Conservation (phyloP, 1,140 invertebrate genomes). For the Lordiphosa clarofinis region DNA sequence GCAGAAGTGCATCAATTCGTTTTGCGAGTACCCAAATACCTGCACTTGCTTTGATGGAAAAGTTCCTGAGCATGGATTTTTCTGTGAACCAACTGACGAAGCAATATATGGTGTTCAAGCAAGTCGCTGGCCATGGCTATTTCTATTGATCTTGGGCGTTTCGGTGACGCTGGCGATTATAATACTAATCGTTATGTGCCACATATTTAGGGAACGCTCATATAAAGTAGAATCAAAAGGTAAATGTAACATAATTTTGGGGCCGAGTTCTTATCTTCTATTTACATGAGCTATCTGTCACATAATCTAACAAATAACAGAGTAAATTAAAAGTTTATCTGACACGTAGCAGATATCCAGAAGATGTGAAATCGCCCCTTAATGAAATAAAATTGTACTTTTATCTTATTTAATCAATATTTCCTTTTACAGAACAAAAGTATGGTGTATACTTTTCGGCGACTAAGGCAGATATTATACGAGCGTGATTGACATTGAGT, state of each 20-base stretch:
- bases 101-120: not conserved
- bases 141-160: conserved; percentile 15
- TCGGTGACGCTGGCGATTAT: conserved; percentile 20
- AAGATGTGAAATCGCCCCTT: too few species aligned
- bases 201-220: conserved; percentile 15
- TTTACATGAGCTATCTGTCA: too few species aligned
- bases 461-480: conserved; percentile 46
- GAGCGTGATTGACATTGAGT: conserved; percentile 13
- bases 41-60: conserved; percentile 39
- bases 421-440: conserved; percentile 32
- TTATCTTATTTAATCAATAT: not conserved
- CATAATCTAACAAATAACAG: too few species aligned
- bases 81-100: conserved; percentile 4
- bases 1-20: conserved; percentile 34
- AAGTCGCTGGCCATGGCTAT: conserved; percentile 12
- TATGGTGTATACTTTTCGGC: conserved; percentile 46
- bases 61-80: conserved; percentile 8
- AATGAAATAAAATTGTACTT: not conserved
- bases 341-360: too few species aligned
- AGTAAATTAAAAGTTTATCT: too few species aligned
- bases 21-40: conserved; percentile 29
- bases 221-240: conserved; percentile 46
- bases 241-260: conserved; percentile 4
- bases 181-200: conserved; percentile 30
- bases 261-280: too few species aligned